Base-by-base conservation (phyloP, 1,140 invertebrate species). In the Aleiodes sp. region DNA sequence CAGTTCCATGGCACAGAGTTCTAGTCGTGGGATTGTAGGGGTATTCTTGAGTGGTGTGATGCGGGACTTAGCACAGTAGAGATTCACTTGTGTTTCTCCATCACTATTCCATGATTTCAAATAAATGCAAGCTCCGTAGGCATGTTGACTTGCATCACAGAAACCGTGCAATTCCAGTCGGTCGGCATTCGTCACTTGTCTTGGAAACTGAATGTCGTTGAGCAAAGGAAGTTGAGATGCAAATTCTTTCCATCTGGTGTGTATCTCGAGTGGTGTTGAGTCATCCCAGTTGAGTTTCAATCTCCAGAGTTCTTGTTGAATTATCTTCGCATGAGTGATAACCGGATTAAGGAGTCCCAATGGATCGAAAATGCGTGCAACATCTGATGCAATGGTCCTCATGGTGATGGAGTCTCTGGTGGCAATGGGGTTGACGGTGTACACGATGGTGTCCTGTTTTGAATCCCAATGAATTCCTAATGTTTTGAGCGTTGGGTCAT, bases 311-410 rank as follows among this genome's bases (percentile, higher is more conserved):
- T 74, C 39, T 70, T 81, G 19, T 19, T 21, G 14, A 19, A 52
- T 52, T 4, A 10, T 52, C 19, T 24, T 52, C 4, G 31, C 31
- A 33, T 33, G 9, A 33, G 9, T 4, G 9, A 76, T 74, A n/a
- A 80, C 64, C 9, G 84, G 84, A n/a, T 74, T 52, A 0, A 82
- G 35, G 24, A 80, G 67, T 60, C n/a, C n/a, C n/a, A n/a, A n/a
- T n/a, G n/a, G n/a, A n/a, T n/a, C n/a, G n/a, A n/a, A n/a, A n/a
- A n/a, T n/a, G n/a, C n/a, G n/a, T n/a, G n/a, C n/a, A n/a, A n/a
- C n/a, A n/a, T n/a, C n/a, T n/a, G n/a, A n/a, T 80, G 82, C 12
- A 78, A 56, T 24, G 75, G 76, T 70, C 82, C 80, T 69, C 71
- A 82, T 4, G 79, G 75, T 71, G 76, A 65, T 0, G 78, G 73